Conservation (phyloP, 2,797 vertebrate genomes). For the Coranthus polyacanthus region DNA sequence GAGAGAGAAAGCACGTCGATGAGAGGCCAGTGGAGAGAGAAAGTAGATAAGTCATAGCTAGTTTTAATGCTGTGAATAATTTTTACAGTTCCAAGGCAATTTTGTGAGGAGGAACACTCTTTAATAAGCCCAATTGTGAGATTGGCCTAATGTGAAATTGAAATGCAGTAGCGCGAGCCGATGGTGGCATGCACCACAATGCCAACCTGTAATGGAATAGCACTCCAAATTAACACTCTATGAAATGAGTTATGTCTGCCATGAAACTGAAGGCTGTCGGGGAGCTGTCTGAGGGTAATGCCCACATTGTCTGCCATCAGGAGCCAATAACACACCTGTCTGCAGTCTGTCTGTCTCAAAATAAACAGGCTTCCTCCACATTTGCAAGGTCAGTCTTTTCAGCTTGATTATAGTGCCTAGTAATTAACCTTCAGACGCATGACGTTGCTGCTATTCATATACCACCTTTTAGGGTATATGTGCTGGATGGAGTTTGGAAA, state of each 20-base stretch:
- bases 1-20: conserved; percentile 23
- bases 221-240: conserved; percentile 77
- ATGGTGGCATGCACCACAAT: conserved; percentile 63
- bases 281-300: conserved; percentile 46
- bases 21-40: conserved; percentile 44
- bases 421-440: conserved; percentile 18
- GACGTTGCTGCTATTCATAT: conserved; percentile 7
- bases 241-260: conserved; percentile 79
- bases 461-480: neutral
- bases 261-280: conserved; percentile 68
- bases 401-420: conserved; percentile 17
- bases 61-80: conserved; percentile 79
- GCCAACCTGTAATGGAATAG: conserved; percentile 75
- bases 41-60: conserved; percentile 75
- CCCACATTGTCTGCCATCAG: conserved; percentile 58
- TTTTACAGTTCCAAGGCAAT: conserved; percentile 77
- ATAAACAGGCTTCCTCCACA: conserved; percentile 43
- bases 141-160: conserved; percentile 85
- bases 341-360: conserved; percentile 35
- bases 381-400: conserved; percentile 40
- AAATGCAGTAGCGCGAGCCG: conserved; percentile 79
- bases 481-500: conserved; percentile 18
- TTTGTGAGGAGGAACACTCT: conserved; percentile 74
- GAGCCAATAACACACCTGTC: conserved; percentile 64
- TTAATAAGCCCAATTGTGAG: conserved; percentile 83